Conservation (phyloP, 2,797 vertebrate genomes). For the Clarias laeviceps region DNA sequence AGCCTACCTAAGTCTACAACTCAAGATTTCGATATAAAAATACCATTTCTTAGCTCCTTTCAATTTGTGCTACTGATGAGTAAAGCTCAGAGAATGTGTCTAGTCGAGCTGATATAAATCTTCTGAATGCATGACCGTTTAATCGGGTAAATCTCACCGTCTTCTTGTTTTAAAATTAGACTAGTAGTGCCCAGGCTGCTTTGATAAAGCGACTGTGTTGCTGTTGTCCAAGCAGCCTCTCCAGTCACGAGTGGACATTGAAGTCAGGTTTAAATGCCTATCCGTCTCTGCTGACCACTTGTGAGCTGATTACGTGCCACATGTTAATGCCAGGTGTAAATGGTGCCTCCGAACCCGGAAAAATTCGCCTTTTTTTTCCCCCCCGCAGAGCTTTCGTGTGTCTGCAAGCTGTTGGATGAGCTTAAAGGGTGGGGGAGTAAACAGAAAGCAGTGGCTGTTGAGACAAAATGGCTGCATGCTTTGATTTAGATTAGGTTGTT, state of each 20-base stretch:
- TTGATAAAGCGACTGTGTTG: not conserved
- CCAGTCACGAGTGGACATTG: not conserved
- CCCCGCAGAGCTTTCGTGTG: not conserved
- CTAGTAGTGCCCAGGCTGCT: not conserved
- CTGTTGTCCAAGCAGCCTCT: not conserved
- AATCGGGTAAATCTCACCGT: not conserved
- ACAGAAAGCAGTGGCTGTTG: not conserved
- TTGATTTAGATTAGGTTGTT: not conserved
- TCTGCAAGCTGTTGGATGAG: not conserved
- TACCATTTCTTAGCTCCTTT: too few species aligned
- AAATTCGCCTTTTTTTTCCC: too few species aligned
- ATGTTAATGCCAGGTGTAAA: conserved; percentile 12
- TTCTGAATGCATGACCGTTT: too few species aligned
- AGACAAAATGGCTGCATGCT: conserved; percentile 10
- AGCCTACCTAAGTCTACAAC: not conserved
- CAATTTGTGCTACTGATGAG: not conserved
- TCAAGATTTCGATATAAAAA: not conserved
- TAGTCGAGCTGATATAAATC: not conserved
- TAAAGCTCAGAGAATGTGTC: not conserved
- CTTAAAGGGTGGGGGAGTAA: not conserved
- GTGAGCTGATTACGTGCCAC: not conserved
- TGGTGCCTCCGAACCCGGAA: not conserved
- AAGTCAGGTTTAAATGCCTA: not conserved
- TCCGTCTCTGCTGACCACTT: not conserved
- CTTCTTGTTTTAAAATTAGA: not conserved